phyloP scores from a whole-genome alignment of 2,888 invertebrate genomes.

The Maniola hyperantus region DNA sequence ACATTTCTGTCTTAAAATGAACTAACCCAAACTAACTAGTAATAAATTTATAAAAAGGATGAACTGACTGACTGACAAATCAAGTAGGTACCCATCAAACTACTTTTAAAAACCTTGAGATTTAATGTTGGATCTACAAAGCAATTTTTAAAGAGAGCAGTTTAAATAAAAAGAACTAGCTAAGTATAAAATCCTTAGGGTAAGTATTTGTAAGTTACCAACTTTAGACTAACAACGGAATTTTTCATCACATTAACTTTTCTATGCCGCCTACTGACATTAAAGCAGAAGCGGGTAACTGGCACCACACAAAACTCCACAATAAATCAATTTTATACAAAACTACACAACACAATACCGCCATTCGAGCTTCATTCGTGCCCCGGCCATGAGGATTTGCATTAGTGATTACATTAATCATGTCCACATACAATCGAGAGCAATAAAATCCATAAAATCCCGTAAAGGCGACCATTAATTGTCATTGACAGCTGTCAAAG shows the following conservation, averaged over 20 bases:
- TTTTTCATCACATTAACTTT: constrained; percentile 26
- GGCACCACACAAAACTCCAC: constrained; percentile 59
- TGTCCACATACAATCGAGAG: constrained; percentile 68
- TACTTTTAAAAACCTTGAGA: too few species aligned
- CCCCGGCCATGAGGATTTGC: constrained; percentile 71
- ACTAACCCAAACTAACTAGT: too few species aligned
- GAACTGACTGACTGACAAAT: too few species aligned
- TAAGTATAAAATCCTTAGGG: too few species aligned
- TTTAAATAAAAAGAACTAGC: too few species aligned
- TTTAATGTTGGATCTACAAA: too few species aligned
- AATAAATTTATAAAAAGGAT: too few species aligned
- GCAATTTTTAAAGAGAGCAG: too few species aligned
- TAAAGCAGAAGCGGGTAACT: constrained; percentile 53
- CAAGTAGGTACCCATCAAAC: too few species aligned
- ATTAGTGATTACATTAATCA: constrained; percentile 82
- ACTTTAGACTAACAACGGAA: not conserved
- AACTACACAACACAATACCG: constrained; percentile 64
- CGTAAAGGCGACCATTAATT: constrained; percentile 78
- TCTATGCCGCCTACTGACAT: constrained; percentile 56
- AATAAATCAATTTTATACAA: constrained; percentile 78
- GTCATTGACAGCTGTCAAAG: constrained; percentile 79
- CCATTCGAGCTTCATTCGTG: constrained; percentile 69
- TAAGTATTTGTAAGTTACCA: not conserved
- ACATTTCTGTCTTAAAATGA: too few species aligned
- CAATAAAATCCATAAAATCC: constrained; percentile 79